Evolutionary conservation across 2,888 invertebrate species (phyloP).

Genomic region (Drosophila multiciliata): DNA sequence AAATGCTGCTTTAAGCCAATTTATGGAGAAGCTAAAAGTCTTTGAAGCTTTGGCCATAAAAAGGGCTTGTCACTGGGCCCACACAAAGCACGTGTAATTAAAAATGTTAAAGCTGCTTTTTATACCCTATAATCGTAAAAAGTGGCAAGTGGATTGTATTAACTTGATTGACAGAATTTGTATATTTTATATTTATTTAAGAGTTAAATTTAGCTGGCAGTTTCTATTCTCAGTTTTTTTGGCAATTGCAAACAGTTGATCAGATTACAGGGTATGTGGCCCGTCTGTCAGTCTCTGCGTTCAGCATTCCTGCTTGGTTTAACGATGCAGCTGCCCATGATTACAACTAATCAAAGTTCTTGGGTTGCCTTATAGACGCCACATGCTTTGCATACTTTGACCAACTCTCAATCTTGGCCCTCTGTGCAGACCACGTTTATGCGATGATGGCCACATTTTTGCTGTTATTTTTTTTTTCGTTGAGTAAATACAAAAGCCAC

Average conservation of each 20-base stretch:
- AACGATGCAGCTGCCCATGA: constrained; percentile 61
- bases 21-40: constrained; percentile 51
- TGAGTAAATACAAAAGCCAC: constrained; percentile 63
- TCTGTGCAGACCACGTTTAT: constrained; percentile 33
- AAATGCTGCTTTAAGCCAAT: constrained; percentile 46
- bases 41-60: constrained; percentile 36
- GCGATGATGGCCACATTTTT: constrained; percentile 34
- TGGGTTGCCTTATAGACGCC: constrained; percentile 39
- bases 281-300: not conserved
- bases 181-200: too few species aligned
- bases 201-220: fast-evolving
- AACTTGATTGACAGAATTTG: fast-evolving
- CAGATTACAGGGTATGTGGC: not conserved
- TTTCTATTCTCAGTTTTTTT: fast-evolving
- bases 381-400: constrained; percentile 69
- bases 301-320: constrained; percentile 36
- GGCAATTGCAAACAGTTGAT: not conserved
- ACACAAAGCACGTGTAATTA: constrained; percentile 32
- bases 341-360: constrained; percentile 71
- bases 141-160: not conserved
- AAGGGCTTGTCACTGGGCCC: constrained; percentile 37
- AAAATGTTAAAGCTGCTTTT: constrained; percentile 17
- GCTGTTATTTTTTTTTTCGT: constrained; percentile 22
- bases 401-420: constrained; percentile 52
- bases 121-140: not conserved